These are phyloP conservation scores for Tinea semifulvella DNA, from an alignment of 2,888 invertebrate species.

Conservation along the genomic window DNA sequence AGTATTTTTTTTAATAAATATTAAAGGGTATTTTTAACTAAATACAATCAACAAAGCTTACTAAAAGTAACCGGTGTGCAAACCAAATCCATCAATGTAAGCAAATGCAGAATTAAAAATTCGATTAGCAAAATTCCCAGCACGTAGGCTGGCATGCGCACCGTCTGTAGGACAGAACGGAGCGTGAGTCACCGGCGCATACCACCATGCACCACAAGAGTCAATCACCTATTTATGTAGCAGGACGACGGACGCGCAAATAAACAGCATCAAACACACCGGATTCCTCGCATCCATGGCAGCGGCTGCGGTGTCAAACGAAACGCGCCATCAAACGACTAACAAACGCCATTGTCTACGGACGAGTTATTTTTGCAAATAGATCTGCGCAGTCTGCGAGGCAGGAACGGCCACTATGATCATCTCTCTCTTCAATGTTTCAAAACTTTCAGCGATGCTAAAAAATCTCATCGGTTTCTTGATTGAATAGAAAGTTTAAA, in stretches of 20 bases:
- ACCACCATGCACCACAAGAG: constrained; percentile 49
- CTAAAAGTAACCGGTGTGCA: no score
- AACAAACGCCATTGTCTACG: constrained; percentile 61
- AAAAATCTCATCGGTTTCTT: not conserved
- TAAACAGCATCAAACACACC: constrained; percentile 63
- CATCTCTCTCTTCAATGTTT: no score
- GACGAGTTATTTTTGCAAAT: constrained; percentile 61
- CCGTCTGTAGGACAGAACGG: constrained; percentile 8
- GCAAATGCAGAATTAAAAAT: not conserved
- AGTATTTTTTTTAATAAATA: no score
- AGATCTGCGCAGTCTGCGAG: constrained; percentile 28
- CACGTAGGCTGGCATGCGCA: constrained; percentile 7
- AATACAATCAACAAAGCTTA: no score
- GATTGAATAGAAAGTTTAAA: constrained; percentile 6
- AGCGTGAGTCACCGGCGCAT: constrained; percentile 45
- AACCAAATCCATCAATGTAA: no score
- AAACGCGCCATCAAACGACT: constrained; percentile 10
- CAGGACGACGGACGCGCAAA: constrained; percentile 60
- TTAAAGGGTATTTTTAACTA: no score
- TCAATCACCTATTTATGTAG: constrained; percentile 64
- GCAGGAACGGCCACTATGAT: no score
- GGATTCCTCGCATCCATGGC: constrained; percentile 39
- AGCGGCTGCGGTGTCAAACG: constrained; percentile 8
- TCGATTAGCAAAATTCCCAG: not conserved
- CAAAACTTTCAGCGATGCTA: not conserved